Conservation (phyloP, 2,797 vertebrate species). For the Harpagifer antarcticus region DNA sequence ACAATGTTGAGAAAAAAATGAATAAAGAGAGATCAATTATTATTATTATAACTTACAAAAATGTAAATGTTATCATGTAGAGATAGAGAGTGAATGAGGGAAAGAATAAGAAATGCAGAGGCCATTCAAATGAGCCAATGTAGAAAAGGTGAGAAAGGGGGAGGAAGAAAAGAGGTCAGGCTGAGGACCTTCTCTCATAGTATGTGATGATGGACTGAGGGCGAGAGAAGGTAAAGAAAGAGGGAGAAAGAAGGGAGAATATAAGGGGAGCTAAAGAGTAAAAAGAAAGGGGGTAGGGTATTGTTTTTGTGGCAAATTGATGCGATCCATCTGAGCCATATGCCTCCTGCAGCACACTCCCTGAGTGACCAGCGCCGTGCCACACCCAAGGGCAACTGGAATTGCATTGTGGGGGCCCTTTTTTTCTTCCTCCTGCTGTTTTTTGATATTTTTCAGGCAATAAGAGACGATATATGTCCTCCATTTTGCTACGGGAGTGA, state of each 20-base stretch:
- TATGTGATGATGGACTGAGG: conserved; percentile 63
- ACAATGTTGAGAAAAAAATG: no score
- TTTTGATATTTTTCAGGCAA: conserved; percentile 79
- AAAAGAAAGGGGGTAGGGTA: conserved; percentile 32
- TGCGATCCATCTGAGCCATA: conserved; percentile 93
- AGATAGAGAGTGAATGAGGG: not conserved
- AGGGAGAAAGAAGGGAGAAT: conserved; percentile 31
- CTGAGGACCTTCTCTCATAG: conserved; percentile 41
- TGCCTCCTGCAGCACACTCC: conserved; percentile 90
- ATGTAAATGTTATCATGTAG: not conserved
- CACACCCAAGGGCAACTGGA: conserved; percentile 84
- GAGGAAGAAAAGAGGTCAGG: conserved; percentile 5
- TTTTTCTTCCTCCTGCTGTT: not conserved
- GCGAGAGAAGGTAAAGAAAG: conserved; percentile 38
- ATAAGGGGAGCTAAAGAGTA: conserved; percentile 32
- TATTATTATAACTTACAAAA: no score
- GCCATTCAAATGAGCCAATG: not conserved
- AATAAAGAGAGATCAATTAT: no score
- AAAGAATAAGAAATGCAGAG: conserved; percentile 1
- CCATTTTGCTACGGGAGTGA: conserved; percentile 85
- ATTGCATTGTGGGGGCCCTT: conserved; percentile 87
- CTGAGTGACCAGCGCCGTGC: conserved; percentile 85
- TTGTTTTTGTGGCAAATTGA: conserved; percentile 91
- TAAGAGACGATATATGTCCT: conserved; percentile 88
- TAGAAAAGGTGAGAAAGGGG: conserved; percentile 3